Evolutionary conservation across 2,797 vertebrate species (phyloP).

Genomic region (Thaleichthys pacificus): DNA sequence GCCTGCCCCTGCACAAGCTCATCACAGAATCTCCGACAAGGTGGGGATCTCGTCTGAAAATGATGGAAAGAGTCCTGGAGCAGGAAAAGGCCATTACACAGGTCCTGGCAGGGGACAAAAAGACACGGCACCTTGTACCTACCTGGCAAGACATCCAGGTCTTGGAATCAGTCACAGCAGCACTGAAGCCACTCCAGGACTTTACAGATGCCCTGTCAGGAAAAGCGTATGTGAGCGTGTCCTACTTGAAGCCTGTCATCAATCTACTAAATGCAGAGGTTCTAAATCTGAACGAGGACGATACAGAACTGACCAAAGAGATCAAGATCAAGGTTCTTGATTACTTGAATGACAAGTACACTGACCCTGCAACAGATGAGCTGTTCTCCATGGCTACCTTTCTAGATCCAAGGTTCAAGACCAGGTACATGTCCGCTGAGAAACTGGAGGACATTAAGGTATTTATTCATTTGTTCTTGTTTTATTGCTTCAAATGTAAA

Average conservation of each 20-base stretch:
- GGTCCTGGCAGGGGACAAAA: constrained; percentile 19
- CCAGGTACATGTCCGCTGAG: background rate
- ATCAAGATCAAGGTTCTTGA: constrained; percentile 22
- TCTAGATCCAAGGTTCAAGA: constrained; percentile 7
- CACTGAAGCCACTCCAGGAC: constrained; percentile 19
- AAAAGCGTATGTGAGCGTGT: constrained; percentile 15
- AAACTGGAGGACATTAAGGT: constrained; percentile 10
- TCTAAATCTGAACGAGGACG: constrained; percentile 13
- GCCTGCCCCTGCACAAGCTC: constrained; percentile 1
- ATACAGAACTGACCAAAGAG: constrained; percentile 28
- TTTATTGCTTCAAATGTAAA: too few species aligned
- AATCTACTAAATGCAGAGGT: constrained; percentile 14
- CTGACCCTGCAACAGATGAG: constrained; percentile 9
- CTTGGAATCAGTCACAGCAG: background rate
- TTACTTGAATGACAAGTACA: constrained; percentile 33
- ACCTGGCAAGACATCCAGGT: constrained; percentile 14
- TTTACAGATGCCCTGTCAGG: constrained; percentile 30
- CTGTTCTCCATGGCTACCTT: constrained; percentile 9
- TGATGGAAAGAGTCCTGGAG: constrained; percentile 13
- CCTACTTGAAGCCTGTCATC: constrained; percentile 18
- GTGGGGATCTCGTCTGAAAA: constrained; percentile 13
- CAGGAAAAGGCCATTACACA: constrained; percentile 10
- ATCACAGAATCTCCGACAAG: background rate
- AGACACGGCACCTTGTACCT: background rate
- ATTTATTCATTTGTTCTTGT: too few species aligned